These are phyloP conservation scores for Benthosema pterotum DNA, from an alignment of 2,797 vertebrate species.

Conservation along the genomic window DNA sequence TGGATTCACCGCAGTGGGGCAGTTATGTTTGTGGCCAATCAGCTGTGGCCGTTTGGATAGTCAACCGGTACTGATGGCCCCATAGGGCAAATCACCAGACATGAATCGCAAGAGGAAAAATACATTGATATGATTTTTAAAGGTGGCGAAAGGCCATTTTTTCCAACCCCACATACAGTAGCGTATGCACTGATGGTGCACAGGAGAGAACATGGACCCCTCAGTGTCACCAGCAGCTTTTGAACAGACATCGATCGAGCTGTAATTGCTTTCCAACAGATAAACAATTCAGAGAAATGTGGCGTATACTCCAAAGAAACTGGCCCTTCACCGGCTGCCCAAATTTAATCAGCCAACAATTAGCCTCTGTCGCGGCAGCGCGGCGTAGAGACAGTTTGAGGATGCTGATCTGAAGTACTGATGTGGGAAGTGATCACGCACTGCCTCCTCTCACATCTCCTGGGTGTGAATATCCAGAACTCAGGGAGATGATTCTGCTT, in stretches of 20 bases:
- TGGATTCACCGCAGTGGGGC: too few relatives aligned
- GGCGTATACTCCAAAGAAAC: slow-evolving; percentile 33
- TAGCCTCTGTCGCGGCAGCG: slow-evolving; percentile 32
- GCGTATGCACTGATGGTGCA: too few relatives aligned
- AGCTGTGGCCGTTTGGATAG: too few relatives aligned
- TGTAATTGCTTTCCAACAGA: slow-evolving; percentile 36
- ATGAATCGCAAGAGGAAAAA: too few relatives aligned
- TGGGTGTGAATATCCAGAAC: slow-evolving; percentile 38
- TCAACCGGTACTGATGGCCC: too few relatives aligned
- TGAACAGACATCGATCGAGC: slow-evolving; percentile 28
- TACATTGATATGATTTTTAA: too few relatives aligned
- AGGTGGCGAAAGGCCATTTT: too few relatives aligned
- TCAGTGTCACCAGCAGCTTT: not conserved
- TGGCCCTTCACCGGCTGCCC: slow-evolving; percentile 30
- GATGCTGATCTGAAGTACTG: too few relatives aligned
- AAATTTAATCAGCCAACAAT: slow-evolving; percentile 58
- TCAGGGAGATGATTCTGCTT: slow-evolving; percentile 42
- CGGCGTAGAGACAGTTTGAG: not conserved
- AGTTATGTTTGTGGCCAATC: too few relatives aligned
- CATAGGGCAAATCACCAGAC: too few relatives aligned
- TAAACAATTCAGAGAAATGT: slow-evolving; percentile 2
- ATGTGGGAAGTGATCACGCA: too few relatives aligned
- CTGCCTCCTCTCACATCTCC: slow-evolving; percentile 31
- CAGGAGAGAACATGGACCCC: slow-evolving; percentile 42
- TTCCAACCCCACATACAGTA: too few relatives aligned